Conservation (phyloP, 2,888 invertebrate genomes). For the Ectemnius cavifrons region DNA sequence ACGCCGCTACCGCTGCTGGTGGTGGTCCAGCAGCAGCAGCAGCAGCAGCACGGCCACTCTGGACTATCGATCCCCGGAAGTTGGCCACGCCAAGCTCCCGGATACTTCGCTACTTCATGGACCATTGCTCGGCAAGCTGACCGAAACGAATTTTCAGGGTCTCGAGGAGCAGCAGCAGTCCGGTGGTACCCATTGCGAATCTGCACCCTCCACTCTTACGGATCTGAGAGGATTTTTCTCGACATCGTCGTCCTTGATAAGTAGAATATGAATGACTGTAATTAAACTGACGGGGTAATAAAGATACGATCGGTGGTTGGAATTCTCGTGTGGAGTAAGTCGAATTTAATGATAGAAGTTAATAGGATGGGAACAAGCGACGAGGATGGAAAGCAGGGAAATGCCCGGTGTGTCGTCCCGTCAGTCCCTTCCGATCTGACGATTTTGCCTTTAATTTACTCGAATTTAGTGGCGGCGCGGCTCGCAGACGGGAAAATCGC, state of each 20-base stretch:
- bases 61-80: conserved; percentile 53
- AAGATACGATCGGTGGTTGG: too few relatives aligned
- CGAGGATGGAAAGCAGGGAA: not conserved
- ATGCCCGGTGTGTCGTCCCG: not conserved
- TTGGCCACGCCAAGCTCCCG: conserved; percentile 41
- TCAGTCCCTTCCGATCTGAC: conserved; percentile 2
- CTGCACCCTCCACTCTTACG: not conserved
- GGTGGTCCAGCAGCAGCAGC: not conserved
- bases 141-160: conserved; percentile 4
- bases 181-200: not conserved
- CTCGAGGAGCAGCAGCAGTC: not conserved
- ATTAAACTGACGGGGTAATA: too few relatives aligned
- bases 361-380: too few relatives aligned
- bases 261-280: too few relatives aligned
- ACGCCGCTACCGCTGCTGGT: not conserved
- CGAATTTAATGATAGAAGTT: too few relatives aligned
- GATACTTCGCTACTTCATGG: conserved; percentile 23
- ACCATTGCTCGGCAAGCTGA: conserved; percentile 25
- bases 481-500: conserved; percentile 15
- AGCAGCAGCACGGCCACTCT: conserved; percentile 26
- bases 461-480: conserved; percentile 13
- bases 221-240: not conserved
- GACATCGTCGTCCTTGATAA: not conserved
- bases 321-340: too few relatives aligned
- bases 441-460: not conserved